Conservation (phyloP, 2,888 invertebrate genomes). For the Synergus umbraculus region DNA sequence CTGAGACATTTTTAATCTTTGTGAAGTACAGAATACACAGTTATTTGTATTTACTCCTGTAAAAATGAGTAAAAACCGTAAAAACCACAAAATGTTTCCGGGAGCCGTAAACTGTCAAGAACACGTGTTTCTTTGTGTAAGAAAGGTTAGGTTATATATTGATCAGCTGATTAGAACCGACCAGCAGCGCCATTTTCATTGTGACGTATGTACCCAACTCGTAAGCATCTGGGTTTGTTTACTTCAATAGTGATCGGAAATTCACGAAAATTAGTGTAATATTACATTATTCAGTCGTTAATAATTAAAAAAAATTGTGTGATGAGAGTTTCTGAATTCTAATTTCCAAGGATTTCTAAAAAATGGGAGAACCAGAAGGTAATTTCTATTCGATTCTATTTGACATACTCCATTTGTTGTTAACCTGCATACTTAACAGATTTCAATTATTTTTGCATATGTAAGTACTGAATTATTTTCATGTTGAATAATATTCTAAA, state of each 20-base stretch:
- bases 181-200: no score
- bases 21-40: background rate
- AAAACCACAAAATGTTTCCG: background rate
- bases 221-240: background rate
- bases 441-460: background rate
- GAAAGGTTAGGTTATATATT: background rate
- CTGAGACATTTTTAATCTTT: background rate
- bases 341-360: background rate
- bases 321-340: background rate
- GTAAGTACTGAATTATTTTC: background rate
- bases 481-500: background rate
- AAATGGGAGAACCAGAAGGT: constrained; percentile 35
- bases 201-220: no score
- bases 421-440: background rate
- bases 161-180: no score
- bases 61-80: background rate
- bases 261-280: background rate
- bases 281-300: background rate
- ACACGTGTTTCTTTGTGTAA: background rate
- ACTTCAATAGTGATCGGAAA: background rate
- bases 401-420: background rate
- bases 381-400: background rate
- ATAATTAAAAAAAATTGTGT: background rate
- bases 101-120: background rate
- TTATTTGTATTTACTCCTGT: background rate